A percentile compares a stretch with the other conserved stretches of the same genome.
Evolutionary conservation across 2,113 vertebrate species (phyloP).

Genomic region (Pseudopipra pipra): DNA sequence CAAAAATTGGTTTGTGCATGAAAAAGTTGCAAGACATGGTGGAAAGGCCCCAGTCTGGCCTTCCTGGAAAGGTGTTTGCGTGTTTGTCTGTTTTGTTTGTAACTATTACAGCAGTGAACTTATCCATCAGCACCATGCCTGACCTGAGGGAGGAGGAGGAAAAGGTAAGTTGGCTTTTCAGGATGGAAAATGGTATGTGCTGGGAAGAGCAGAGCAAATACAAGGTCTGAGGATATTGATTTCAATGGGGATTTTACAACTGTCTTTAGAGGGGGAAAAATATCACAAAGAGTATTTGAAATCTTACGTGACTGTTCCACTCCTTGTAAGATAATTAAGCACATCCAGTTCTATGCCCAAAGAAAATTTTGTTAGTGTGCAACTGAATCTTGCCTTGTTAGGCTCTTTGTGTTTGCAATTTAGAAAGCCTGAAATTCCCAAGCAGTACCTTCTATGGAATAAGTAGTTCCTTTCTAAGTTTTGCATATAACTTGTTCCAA

Average conservation of each 20-base stretch:
- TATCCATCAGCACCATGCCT: slow-evolving; percentile 98
- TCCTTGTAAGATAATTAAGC: neutral
- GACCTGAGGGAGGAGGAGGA: slow-evolving; percentile 94
- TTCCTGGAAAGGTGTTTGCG: slow-evolving; percentile 96
- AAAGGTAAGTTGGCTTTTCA: slow-evolving; percentile 79
- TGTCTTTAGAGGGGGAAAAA: neutral
- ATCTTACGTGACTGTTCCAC: neutral
- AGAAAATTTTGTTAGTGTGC: neutral
- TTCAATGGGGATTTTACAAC: neutral
- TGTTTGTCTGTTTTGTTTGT: slow-evolving; percentile 96
- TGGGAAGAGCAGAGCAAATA: neutral
- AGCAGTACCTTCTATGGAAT: neutral
- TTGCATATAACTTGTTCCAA: slow-evolving; percentile 8
- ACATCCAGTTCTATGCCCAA: neutral
- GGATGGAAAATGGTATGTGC: neutral
- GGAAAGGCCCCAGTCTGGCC: slow-evolving; percentile 94
- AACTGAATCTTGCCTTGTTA: neutral
- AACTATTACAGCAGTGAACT: slow-evolving; percentile 95
- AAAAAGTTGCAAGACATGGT: slow-evolving; percentile 93
- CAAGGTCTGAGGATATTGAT: neutral
- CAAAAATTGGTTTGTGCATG: slow-evolving; percentile 85
- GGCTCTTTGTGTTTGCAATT: neutral
- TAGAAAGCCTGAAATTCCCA: neutral
- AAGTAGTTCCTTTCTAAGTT: slow-evolving; percentile 5
- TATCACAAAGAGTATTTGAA: neutral